phyloP scores from a whole-genome alignment of 2,113 vertebrate genomes.

The Heptranchias perlo region DNA sequence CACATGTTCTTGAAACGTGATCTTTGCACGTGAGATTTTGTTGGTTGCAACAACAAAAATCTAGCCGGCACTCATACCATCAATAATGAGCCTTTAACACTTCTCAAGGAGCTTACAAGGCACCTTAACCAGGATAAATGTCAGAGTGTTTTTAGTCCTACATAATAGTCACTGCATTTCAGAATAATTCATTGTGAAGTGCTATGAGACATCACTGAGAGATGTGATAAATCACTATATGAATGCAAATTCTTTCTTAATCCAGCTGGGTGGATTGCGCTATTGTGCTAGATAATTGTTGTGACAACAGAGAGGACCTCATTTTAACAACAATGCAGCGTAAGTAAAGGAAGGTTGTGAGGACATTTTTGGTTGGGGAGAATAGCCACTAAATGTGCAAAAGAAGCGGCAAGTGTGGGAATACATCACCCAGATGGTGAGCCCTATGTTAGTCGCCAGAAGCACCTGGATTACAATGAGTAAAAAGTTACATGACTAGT shows the following conservation, averaged over 20 bases:
- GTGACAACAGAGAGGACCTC: neutral
- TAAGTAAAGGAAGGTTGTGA: neutral
- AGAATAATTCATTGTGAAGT: neutral
- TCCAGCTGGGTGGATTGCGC: neutral
- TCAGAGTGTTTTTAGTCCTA: neutral
- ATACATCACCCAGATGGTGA: neutral
- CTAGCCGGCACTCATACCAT: neutral
- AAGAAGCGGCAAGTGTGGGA: neutral
- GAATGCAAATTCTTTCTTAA: neutral
- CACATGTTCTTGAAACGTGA: neutral
- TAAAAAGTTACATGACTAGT: neutral
- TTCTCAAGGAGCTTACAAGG: neutral
- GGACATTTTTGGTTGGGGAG: neutral
- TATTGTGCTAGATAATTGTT: neutral
- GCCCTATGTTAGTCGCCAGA: neutral
- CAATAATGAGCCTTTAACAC: neutral
- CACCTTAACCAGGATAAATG: neutral
- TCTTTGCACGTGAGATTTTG: neutral
- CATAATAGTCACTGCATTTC: neutral
- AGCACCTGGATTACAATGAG: neutral
- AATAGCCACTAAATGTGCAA: neutral
- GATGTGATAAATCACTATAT: neutral
- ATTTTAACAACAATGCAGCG: neutral
- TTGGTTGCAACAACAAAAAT: neutral
- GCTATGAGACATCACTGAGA: neutral